Evolutionary conservation across 2,888 invertebrate species (phyloP), one percentile per base, ranked within the genome.

Genomic region (Dermolepida albohirtum): DNA sequence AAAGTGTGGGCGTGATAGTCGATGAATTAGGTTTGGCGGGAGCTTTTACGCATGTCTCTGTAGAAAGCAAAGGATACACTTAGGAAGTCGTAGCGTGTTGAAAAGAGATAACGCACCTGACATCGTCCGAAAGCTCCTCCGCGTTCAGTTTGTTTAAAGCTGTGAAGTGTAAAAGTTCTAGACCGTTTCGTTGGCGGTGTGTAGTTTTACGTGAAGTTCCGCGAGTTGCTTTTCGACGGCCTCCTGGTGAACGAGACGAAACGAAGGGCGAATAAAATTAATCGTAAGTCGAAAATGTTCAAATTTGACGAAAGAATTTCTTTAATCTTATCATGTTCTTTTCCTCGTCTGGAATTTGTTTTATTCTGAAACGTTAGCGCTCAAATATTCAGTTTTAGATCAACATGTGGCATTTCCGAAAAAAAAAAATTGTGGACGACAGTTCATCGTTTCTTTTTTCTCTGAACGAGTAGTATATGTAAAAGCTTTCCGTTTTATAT

Each of bases 1-100:
- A 41, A 40, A 64, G 68, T 68, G 72, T 72, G 71, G 72, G 72
- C 68, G 72, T 70, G 65, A 70, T 70, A 67, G 71, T 71, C 72
- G 71, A 71, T 72, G 71, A 70, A 70, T 68, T 62, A 67, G 64
- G 66, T 71, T 71, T 71, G 71, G 71, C 71, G 71, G 72, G 71
- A 69, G 55, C 55, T 54, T 66, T 66, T 66, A 57, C 66, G 66
- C 66, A 66, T 66, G 66, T 51, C 50, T 39, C 54, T 12, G 22
- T 47, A 14, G 66, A 17, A 29, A 44, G 66, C 17, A 54, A 57
- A 66, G 57, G 66, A 66, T 54, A 47, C 43, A 34, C 12, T 27
- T 39, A 51, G 43, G 41, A 40, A 8, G n/a, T 10, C 22, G 12
- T 29, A 7, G 27, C 41, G 64, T n/a, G 16, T 14, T 14, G 41